phyloP scores from a whole-genome alignment of 2,797 vertebrate species.

The Sebastes trivittatus region DNA sequence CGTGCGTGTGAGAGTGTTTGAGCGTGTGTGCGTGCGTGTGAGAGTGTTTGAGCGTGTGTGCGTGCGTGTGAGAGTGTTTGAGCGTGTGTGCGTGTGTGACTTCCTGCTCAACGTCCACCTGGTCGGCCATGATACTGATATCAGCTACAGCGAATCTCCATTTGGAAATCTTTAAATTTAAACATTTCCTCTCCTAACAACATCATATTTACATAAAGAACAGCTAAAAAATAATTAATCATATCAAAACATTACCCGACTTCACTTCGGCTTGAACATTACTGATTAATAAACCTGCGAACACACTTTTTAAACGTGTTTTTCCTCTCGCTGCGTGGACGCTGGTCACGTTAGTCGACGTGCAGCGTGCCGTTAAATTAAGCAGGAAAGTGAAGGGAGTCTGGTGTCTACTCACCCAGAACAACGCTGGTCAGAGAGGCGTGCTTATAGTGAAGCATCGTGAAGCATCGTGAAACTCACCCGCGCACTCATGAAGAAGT shows the following conservation, averaged over 20 bases:
- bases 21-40: too few relatives aligned
- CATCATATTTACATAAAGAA: fast-evolving
- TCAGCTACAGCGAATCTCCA: background rate
- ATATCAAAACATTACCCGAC: fast-evolving
- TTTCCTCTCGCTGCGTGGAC: too few relatives aligned
- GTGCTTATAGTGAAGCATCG: background rate
- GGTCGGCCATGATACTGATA: background rate
- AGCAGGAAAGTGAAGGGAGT: background rate
- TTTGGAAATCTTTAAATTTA: background rate
- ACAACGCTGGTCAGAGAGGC: too few relatives aligned
- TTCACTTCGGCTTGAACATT: background rate
- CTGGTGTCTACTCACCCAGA: fast-evolving
- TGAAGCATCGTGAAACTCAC: conserved; percentile 18
- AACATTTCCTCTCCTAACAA: fast-evolving
- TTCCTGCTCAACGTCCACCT: too few relatives aligned
- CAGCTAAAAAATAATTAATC: fast-evolving
- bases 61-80: too few relatives aligned
- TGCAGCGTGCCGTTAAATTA: fast-evolving
- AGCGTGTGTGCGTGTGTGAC: too few relatives aligned
- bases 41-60: too few relatives aligned
- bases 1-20: too few relatives aligned
- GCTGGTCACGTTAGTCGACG: background rate
- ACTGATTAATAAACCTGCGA: fast-evolving
- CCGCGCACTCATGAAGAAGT: conserved; percentile 36
- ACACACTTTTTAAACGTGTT: background rate